These are phyloP conservation scores for Lepeophtheirus nordmannii DNA, from an alignment of 2,888 invertebrate genomes.

Conservation along the genomic window DNA sequence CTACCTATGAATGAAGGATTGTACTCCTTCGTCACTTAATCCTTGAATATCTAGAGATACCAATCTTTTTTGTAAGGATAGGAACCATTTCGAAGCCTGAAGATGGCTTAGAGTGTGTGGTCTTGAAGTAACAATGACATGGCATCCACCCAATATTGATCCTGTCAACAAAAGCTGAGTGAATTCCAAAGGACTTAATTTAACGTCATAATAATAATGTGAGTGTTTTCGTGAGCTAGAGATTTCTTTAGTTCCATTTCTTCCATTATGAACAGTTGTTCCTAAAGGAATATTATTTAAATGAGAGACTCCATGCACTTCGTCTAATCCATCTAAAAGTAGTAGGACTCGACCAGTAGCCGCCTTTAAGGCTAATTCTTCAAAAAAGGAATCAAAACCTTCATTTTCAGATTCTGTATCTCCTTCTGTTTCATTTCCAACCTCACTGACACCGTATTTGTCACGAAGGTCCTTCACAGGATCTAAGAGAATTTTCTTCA, in stretches of 20 bases:
- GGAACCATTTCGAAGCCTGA: conserved; percentile 21
- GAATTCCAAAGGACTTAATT: conserved; percentile 20
- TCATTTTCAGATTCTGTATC: background rate
- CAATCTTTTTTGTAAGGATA: conserved; percentile 13
- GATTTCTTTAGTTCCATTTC: background rate
- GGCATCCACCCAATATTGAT: conserved; percentile 14
- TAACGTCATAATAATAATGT: background rate
- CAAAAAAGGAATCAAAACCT: conserved; percentile 1
- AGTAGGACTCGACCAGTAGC: conserved; percentile 15
- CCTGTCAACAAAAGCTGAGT: conserved; percentile 14
- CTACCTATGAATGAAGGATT: conserved; percentile 22
- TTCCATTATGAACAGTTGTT: background rate
- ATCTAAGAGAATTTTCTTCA: conserved; percentile 13
- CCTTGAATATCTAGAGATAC: conserved; percentile 24
- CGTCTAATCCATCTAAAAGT: conserved; percentile 17
- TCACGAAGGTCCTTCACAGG: conserved; percentile 11
- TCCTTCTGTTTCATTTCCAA: background rate
- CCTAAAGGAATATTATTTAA: conserved; percentile 6
- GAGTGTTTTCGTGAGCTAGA: background rate
- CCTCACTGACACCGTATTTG: background rate
- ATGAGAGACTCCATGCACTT: conserved; percentile 15
- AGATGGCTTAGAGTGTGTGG: conserved; percentile 24
- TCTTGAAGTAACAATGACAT: conserved; percentile 23
- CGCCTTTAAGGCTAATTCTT: conserved; percentile 11
- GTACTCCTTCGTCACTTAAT: conserved; percentile 18